phyloP scores from a whole-genome alignment of 2,888 invertebrate genomes.

The Lapara coniferarum region DNA sequence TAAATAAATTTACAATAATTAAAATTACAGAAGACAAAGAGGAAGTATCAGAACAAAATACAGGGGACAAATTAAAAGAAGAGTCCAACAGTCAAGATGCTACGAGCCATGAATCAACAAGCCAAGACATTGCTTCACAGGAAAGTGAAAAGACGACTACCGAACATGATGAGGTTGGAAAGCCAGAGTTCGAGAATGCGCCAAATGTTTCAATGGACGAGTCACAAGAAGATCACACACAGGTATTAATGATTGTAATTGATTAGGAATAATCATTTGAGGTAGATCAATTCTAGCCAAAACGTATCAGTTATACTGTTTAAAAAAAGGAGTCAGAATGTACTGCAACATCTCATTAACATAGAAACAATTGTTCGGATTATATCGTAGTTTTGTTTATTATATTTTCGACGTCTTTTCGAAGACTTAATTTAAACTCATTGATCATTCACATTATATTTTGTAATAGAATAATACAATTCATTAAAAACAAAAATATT shows the following conservation, averaged over 20 bases:
- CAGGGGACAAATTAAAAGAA: conserved; percentile 45
- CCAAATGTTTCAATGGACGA: conserved; percentile 75
- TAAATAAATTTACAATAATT: neutral
- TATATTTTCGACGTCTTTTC: no score
- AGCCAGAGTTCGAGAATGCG: conserved; percentile 81
- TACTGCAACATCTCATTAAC: no score
- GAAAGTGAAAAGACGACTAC: conserved; percentile 44
- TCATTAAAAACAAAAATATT: neutral
- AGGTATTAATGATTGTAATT: conserved; percentile 51
- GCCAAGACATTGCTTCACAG: conserved; percentile 37
- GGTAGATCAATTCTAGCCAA: no score
- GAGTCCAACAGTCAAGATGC: conserved; percentile 44
- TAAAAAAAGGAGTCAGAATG: no score
- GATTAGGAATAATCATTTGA: no score
- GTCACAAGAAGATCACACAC: conserved; percentile 73
- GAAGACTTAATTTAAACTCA: no score
- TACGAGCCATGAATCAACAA: conserved; percentile 41
- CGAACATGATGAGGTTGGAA: conserved; percentile 61
- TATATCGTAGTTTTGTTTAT: no score
- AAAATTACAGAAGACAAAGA: conserved; percentile 25
- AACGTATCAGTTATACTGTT: no score
- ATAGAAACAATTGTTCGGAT: no score
- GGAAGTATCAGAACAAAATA: conserved; percentile 22
- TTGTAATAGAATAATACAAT: neutral
- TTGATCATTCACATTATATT: no score